phyloP scores from a whole-genome alignment of 2,113 vertebrate species.

The Urocitellus parryii region DNA sequence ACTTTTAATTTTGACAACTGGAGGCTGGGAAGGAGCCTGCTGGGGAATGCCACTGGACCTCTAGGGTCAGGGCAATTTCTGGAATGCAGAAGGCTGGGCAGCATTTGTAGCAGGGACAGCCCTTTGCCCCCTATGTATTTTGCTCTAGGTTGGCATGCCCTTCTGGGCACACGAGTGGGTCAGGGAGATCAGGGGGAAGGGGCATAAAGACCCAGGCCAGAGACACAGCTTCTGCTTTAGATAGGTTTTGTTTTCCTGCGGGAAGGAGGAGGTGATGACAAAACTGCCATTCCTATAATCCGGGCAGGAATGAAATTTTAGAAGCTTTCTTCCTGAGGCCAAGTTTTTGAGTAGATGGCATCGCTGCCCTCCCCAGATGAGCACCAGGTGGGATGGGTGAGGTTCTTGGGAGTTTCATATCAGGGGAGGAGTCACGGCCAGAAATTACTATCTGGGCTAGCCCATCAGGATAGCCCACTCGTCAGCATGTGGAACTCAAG shows the following conservation, averaged over 20 bases:
- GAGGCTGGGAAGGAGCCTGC: no score
- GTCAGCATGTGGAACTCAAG: neutral
- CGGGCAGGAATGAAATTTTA: neutral
- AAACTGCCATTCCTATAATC: neutral
- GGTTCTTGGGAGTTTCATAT: neutral
- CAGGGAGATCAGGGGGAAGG: neutral
- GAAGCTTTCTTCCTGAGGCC: neutral
- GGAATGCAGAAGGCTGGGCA: neutral
- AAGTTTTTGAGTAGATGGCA: neutral
- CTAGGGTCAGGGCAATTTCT: neutral
- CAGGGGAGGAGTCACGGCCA: neutral
- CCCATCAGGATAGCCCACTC: neutral
- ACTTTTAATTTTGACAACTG: neutral
- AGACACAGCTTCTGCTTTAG: neutral
- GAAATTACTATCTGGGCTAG: neutral
- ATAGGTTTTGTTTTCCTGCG: neutral
- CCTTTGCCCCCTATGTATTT: neutral
- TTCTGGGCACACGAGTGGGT: neutral
- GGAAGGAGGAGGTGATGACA: neutral
- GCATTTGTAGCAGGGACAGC: neutral
- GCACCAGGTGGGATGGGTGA: accelerated
- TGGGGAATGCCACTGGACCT: neutral
- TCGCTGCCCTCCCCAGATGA: accelerated
- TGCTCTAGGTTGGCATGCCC: neutral
- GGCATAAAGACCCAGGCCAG: neutral